Evolutionary conservation across 53 echinoderm and acorn worm species (phyloP), one percentile per base, ranked within the genome.

Genomic region (Pentamera pediparva): DNA sequence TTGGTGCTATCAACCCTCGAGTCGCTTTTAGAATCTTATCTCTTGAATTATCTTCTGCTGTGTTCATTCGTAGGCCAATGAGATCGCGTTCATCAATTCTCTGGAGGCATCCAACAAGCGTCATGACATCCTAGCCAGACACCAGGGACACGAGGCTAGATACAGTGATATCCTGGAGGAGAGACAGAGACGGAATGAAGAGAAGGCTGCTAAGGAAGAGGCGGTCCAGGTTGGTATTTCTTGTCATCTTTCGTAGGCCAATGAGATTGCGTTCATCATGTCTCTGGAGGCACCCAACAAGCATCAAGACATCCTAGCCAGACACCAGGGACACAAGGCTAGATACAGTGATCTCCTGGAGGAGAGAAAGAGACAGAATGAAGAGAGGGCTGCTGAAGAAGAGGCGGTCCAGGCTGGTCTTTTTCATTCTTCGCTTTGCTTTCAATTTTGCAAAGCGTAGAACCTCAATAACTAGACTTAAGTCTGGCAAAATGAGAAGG

Each of bases 81-180:
- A 96, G 77, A 96, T 96, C 39, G 96, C 96, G 6, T 96, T 96
- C 75, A 96, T 96, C 82, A 96, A 96, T 78, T 80, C 85, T 6
- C 52, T 96, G 70, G 96, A 96, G 32, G 96, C 96, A 6, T 87
- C 87, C 55, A 96, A 96, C 78, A 96, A 96, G 83, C 82, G 80
- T 24, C 91, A 88, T 73, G 96, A 96, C 78, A 96, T 96, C 74
- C 69, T 96, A 76, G 87, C 86, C 3, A 79, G 96, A 38, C 91
- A 91, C 64, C 82, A 85, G 70, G 96, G 87, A 12, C 91, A 91
- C 56, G 96, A 96, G 49, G 96, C 96, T 18, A 62, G 96, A 28
- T 87, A 92, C 27, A 91, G 91, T 56, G 96, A 96, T 75, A 74
- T 96, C 61, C 37, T 90, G 77, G 96, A 96, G 62, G 96, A 96